A percentile compares a stretch with the other conserved stretches of the same genome.
Conservation (phyloP, 2,888 invertebrate species). For the Cephus nigrinus region DNA sequence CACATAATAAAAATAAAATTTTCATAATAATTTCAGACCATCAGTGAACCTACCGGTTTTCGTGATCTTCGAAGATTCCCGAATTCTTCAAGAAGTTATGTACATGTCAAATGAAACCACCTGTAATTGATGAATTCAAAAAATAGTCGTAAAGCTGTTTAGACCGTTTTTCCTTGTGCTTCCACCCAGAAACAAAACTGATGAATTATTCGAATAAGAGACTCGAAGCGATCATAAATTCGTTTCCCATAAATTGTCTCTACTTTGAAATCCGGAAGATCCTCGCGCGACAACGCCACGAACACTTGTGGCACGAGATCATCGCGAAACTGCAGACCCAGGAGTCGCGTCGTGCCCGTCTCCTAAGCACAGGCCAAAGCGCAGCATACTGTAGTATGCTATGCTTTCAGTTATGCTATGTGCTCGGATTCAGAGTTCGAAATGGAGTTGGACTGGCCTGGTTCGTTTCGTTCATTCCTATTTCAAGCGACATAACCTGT, state of each 20-base stretch:
- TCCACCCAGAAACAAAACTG: not conserved
- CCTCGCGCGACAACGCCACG: conserved; percentile 55
- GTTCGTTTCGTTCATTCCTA: not conserved
- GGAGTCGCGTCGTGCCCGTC: conserved; percentile 21
- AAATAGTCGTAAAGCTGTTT: not conserved
- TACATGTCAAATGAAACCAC: not conserved
- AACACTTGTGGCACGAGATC: conserved; percentile 55
- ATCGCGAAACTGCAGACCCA: conserved; percentile 34
- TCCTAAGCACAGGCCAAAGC: conserved; percentile 8
- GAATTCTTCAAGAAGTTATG: not conserved
- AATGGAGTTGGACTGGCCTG: not conserved
- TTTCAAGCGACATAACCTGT: not conserved
- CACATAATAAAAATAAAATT: not conserved
- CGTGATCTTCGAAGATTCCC: not conserved
- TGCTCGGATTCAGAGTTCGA: not conserved
- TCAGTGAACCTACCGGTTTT: not conserved
- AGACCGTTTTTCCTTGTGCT: not conserved
- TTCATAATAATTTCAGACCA: not conserved
- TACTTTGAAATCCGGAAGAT: conserved; percentile 26
- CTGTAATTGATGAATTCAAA: not conserved
- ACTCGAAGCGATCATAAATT: not conserved
- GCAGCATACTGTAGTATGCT: not conserved
- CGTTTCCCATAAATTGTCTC: not conserved
- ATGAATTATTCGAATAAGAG: not conserved
- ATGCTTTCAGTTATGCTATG: not conserved